These are phyloP conservation scores for Alitta virens DNA, from an alignment of 2,888 invertebrate genomes.

Conservation along the genomic window DNA sequence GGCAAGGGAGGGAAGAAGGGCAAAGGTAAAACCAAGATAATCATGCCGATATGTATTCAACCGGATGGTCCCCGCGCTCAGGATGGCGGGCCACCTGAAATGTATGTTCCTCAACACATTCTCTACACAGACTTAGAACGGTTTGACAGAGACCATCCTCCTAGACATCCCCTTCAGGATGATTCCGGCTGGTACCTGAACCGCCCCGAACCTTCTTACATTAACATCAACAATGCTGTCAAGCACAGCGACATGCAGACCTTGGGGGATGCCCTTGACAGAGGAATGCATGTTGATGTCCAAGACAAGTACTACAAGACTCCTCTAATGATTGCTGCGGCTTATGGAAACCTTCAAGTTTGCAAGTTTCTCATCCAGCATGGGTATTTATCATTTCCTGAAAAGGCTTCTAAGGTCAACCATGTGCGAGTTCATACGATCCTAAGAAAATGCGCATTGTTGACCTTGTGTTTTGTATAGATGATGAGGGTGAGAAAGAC, in stretches of 20 bases:
- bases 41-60: constrained; percentile 53
- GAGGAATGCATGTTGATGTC: constrained; percentile 47
- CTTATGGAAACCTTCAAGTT: constrained; percentile 49
- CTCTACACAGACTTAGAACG: constrained; percentile 52
- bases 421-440: too few relatives aligned
- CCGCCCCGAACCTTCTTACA: constrained; percentile 47
- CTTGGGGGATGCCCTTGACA: constrained; percentile 45
- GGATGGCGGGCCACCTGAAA: constrained; percentile 52
- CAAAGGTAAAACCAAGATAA: constrained; percentile 54
- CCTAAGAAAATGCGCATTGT: too few relatives aligned
- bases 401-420: too few relatives aligned
- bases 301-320: constrained; percentile 57
- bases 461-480: too few relatives aligned
- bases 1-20: constrained; percentile 39
- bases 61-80: constrained; percentile 48
- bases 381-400: too few relatives aligned
- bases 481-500: too few relatives aligned
- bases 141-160: constrained; percentile 53
- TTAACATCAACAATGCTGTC: constrained; percentile 55
- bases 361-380: constrained; percentile 50
- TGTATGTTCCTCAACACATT: constrained; percentile 49
- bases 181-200: constrained; percentile 57
- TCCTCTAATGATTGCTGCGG: constrained; percentile 55
- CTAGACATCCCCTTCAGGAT: constrained; percentile 53
- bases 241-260: constrained; percentile 52